These are phyloP conservation scores for Drosophila leonis DNA, from an alignment of 2,888 invertebrate species.

Conservation along the genomic window DNA sequence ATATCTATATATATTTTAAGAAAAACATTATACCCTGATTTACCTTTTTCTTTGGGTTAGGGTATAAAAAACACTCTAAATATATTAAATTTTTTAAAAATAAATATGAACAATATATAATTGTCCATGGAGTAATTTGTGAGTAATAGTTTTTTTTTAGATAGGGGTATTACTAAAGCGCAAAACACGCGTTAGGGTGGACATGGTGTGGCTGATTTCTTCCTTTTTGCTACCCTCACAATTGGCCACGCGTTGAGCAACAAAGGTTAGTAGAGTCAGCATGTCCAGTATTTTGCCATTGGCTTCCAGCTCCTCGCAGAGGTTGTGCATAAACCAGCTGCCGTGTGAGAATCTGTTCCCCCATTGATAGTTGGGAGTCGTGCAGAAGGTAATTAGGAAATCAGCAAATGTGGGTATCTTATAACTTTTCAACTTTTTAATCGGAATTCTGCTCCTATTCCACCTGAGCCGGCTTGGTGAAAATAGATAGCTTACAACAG, in stretches of 20 bases:
- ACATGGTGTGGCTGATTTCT: slow-evolving; percentile 95
- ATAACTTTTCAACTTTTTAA: no score
- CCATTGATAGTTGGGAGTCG: slow-evolving; percentile 96
- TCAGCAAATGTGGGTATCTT: slow-evolving; percentile 97
- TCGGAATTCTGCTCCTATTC: no score
- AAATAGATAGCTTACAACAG: no score
- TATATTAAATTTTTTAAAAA: not conserved
- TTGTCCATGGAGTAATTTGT: no score
- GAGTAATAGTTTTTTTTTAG: no score
- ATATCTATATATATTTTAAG: no score
- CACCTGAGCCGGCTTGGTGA: no score
- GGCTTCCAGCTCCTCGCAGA: slow-evolving; percentile 91
- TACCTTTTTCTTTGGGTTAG: no score
- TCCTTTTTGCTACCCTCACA: slow-evolving; percentile 96
- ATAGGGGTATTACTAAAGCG: slow-evolving; percentile 88
- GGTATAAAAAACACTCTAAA: no score
- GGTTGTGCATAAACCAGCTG: slow-evolving; percentile 97
- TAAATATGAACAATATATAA: no score
- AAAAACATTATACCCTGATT: no score
- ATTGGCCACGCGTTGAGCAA: slow-evolving; percentile 93
- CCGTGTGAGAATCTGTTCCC: slow-evolving; percentile 96
- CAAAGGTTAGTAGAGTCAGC: slow-evolving; percentile 93
- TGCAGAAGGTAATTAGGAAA: slow-evolving; percentile 96
- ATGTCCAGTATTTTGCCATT: slow-evolving; percentile 91
- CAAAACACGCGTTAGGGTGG: slow-evolving; percentile 94